These are phyloP conservation scores for Lordiphosa mommai DNA, from an alignment of 1,140 invertebrate species.

Conservation along the genomic window DNA sequence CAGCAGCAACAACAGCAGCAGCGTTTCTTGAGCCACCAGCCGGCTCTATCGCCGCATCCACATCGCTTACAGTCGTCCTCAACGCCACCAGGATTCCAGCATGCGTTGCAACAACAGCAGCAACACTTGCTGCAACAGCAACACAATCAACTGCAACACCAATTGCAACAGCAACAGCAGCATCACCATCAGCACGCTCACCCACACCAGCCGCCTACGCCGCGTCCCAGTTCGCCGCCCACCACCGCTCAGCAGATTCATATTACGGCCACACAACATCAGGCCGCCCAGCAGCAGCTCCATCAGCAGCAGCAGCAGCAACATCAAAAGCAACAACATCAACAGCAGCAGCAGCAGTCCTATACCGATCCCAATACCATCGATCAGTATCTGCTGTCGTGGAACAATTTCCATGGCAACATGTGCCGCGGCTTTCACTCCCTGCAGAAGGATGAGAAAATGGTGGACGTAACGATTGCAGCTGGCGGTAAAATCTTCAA, in stretches of 20 bases:
- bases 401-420: slow-evolving; percentile 86
- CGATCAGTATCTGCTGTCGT: slow-evolving; percentile 83
- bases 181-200: slow-evolving; percentile 61
- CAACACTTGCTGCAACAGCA: slow-evolving; percentile 55
- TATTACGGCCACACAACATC: slow-evolving; percentile 68
- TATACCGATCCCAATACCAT: slow-evolving; percentile 79
- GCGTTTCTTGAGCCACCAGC: slow-evolving; percentile 50
- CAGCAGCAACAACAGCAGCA: slow-evolving; percentile 52
- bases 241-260: slow-evolving; percentile 76
- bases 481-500: slow-evolving; percentile 86
- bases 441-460: slow-evolving; percentile 84
- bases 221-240: slow-evolving; percentile 51
- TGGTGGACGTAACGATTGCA: slow-evolving; percentile 88
- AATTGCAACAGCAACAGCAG: slow-evolving; percentile 52
- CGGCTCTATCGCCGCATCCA: slow-evolving; percentile 59
- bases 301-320: slow-evolving; percentile 68
- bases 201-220: slow-evolving; percentile 60
- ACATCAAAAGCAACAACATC: slow-evolving; percentile 45
- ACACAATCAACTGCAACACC: slow-evolving; percentile 52
- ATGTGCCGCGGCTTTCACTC: slow-evolving; percentile 84
- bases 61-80: slow-evolving; percentile 52
- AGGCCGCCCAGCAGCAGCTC: slow-evolving; percentile 72
- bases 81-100: slow-evolving; percentile 63
- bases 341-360: slow-evolving; percentile 39
- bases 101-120: slow-evolving; percentile 63